Evolutionary conservation across 2,888 invertebrate species (phyloP).

Genomic region (Andrena haemorrhoa): DNA sequence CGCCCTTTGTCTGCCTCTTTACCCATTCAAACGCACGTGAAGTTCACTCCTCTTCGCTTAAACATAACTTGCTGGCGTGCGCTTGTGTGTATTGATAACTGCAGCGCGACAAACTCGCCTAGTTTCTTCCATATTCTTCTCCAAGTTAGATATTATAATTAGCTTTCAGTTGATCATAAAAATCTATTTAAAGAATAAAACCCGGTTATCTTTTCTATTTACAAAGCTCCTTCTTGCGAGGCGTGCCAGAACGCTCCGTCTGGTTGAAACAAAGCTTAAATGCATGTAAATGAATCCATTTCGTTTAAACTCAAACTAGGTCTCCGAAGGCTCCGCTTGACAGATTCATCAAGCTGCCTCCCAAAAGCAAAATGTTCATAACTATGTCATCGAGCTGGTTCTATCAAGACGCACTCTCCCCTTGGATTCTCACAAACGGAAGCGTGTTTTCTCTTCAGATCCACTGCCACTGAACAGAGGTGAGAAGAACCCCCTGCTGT

Average conservation of each 20-base stretch:
- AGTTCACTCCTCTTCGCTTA: background rate
- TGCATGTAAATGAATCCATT: too few relatives aligned
- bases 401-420: background rate
- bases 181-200: too few relatives aligned
- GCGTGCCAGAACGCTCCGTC: too few relatives aligned
- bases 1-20: constrained; percentile 45
- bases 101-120: background rate
- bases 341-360: background rate
- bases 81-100: background rate
- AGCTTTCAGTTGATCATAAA: too few relatives aligned
- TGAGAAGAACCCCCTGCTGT: constrained; percentile 78
- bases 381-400: constrained; percentile 9
- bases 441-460: constrained; percentile 45
- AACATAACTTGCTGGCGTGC: background rate
- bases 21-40: constrained; percentile 1
- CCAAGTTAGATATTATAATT: too few relatives aligned
- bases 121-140: background rate
- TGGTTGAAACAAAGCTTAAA: too few relatives aligned
- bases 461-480: constrained; percentile 56
- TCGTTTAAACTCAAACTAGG: too few relatives aligned
- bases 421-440: constrained; percentile 24
- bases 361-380: background rate
- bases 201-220: too few relatives aligned
- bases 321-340: background rate
- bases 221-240: too few relatives aligned